A percentile compares a stretch with the other conserved stretches of the same genome.
These are phyloP conservation scores for Schizopygopsis malacanthus DNA, from an alignment of 2,797 vertebrate species.

Conservation along the genomic window DNA sequence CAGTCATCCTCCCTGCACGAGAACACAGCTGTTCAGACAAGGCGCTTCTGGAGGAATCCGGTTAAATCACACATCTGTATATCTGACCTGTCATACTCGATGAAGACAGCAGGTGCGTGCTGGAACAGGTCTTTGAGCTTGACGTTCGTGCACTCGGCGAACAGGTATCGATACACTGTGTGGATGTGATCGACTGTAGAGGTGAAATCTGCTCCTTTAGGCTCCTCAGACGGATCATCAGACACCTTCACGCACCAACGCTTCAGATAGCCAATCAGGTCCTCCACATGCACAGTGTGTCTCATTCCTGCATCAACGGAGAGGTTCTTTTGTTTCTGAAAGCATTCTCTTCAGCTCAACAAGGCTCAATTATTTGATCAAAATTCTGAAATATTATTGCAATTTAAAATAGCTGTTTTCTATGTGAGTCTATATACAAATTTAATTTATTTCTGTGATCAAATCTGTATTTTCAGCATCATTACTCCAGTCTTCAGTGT, in stretches of 20 bases:
- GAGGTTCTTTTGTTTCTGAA: neutral
- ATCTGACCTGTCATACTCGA: slow-evolving; percentile 72
- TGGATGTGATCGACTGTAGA: slow-evolving; percentile 76
- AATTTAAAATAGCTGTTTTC: neutral
- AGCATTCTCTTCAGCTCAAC: neutral
- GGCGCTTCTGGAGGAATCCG: neutral
- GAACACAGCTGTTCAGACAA: neutral
- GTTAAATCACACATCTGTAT: neutral
- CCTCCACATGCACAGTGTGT: slow-evolving; percentile 69
- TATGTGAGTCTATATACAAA: neutral
- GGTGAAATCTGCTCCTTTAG: slow-evolving; percentile 70
- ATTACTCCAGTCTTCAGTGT: neutral
- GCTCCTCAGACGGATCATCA: slow-evolving; percentile 50
- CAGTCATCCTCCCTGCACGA: slow-evolving; percentile 56
- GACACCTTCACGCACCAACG: slow-evolving; percentile 73
- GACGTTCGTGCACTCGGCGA: slow-evolving; percentile 65
- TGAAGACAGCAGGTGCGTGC: slow-evolving; percentile 78
- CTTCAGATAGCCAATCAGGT: slow-evolving; percentile 76
- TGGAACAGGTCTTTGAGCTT: slow-evolving; percentile 78
- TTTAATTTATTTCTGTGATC: neutral
- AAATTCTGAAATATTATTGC: neutral
- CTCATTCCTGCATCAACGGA: slow-evolving; percentile 64
- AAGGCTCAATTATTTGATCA: neutral
- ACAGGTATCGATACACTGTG: slow-evolving; percentile 76
- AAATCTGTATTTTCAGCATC: neutral